Base-by-base conservation (phyloP, 2,797 vertebrate species). In the Rhyacichthys aspro region DNA sequence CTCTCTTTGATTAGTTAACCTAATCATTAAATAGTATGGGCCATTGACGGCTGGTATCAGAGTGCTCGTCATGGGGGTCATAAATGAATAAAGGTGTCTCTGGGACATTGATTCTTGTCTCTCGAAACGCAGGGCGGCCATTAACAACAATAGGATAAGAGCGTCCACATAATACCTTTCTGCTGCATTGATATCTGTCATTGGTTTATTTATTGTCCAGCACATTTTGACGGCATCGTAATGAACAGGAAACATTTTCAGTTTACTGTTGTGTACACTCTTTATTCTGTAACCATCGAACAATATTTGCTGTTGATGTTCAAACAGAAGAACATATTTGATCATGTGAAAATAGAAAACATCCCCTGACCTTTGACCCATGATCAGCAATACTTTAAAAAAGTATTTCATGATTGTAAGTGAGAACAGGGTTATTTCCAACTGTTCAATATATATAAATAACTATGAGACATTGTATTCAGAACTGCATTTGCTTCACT, bases 1-100 rank as follows among this genome's bases (percentile, higher is more conserved):
- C 88, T 90, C 79, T 83, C 61, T 77, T 74, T 88, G 85, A 91
- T 91, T 88, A 87, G 80, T 74, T 70, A 71, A 69, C 69, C 81
- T 72, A 59, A 76, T 79, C 73, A 78, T 72, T 79, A 83, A 53
- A 84, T 75, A 58, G 59, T 59, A 87, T 74, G 78, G 78, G 46
- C 76, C 79, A 82, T 81, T 75, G 85, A 83, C 75, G 19, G 43
- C 61, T 73, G 72, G 80, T 52, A 67, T 71, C 70, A 50, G 43
- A 67, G 76, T 65, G 72, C 74, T 75, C 16, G 43, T 77, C 74
- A 68, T 62, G 45, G 53, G 67, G 78, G 52, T 66, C 64, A 67
- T 86, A 79, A 84, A 85, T 61, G 70, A 73, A 64, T 45, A 54
- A 53, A 74, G 47, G 70, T 78, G 69, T 70, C 70, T 68, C 33